These are phyloP conservation scores for Mantis religiosa DNA, from an alignment of 2,888 invertebrate species.

Conservation along the genomic window DNA sequence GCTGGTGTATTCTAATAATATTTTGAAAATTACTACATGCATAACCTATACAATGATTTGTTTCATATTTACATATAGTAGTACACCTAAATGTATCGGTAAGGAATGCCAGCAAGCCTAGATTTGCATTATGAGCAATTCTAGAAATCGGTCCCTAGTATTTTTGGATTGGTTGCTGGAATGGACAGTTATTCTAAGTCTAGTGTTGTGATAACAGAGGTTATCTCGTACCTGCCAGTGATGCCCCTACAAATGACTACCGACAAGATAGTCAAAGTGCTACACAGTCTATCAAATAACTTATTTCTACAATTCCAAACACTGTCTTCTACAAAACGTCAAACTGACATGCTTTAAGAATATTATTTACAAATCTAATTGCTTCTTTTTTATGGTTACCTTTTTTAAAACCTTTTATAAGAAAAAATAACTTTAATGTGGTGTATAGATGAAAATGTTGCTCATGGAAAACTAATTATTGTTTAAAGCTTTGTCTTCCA, in stretches of 20 bases:
- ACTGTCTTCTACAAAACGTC: background rate
- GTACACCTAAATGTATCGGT: background rate
- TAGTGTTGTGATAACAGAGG: background rate
- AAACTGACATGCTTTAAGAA: background rate
- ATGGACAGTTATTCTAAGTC: background rate
- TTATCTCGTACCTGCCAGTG: background rate
- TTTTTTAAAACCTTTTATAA: background rate
- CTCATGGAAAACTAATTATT: background rate
- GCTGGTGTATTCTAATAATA: background rate
- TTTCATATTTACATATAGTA: background rate
- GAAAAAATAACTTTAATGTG: background rate
- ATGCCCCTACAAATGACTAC: background rate
- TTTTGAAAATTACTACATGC: background rate
- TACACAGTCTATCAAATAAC: background rate
- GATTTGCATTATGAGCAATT: background rate
- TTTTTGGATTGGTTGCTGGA: background rate
- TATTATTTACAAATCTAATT: background rate
- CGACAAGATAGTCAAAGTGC: background rate
- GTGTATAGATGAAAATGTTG: background rate
- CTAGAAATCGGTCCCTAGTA: background rate
- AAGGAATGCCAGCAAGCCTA: background rate
- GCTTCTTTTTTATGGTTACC: background rate
- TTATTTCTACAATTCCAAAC: background rate
- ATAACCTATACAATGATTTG: background rate
- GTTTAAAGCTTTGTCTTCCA: background rate